Conservation (phyloP, 2,113 vertebrate genomes). For the Nerophis lumbriciformis region DNA sequence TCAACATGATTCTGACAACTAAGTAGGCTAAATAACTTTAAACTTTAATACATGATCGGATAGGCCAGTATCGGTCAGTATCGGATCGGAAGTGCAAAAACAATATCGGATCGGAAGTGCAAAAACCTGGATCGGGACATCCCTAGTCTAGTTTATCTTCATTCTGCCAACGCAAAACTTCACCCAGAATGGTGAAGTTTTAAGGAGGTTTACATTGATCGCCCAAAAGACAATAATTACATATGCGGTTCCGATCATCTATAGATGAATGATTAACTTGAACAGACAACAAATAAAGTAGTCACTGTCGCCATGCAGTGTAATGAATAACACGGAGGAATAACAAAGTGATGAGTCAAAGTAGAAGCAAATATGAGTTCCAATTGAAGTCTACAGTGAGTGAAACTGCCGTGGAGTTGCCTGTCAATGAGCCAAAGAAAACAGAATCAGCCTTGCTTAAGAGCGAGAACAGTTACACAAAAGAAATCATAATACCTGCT, state of each 20-base stretch:
- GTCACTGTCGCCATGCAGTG: slow-evolving; percentile 39
- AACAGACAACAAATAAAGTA: slow-evolving; percentile 51
- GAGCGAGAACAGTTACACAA: slow-evolving; percentile 50
- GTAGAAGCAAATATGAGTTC: slow-evolving; percentile 42
- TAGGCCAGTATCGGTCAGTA: no score
- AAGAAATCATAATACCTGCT: slow-evolving; percentile 52
- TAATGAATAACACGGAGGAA: slow-evolving; percentile 33
- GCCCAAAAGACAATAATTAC: slow-evolving; percentile 51
- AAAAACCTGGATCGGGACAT: no score
- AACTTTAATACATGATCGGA: no score
- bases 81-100: no score
- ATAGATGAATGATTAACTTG: slow-evolving; percentile 52
- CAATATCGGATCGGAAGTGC: no score
- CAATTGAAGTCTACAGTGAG: slow-evolving; percentile 30
- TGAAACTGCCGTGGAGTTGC: slow-evolving; percentile 47
- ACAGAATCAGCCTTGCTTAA: slow-evolving; percentile 48
- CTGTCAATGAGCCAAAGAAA: slow-evolving; percentile 60
- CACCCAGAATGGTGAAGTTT: slow-evolving; percentile 75
- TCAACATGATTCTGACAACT: no score
- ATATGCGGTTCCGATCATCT: slow-evolving; percentile 49
- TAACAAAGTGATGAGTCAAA: slow-evolving; percentile 53
- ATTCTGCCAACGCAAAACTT: slow-evolving; percentile 64
- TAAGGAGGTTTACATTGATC: slow-evolving; percentile 47
- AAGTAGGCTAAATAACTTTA: no score
- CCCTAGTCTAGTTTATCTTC: slow-evolving; percentile 55